Conservation (phyloP, 2,888 invertebrate genomes). For the Drosophila flavopinicola region DNA sequence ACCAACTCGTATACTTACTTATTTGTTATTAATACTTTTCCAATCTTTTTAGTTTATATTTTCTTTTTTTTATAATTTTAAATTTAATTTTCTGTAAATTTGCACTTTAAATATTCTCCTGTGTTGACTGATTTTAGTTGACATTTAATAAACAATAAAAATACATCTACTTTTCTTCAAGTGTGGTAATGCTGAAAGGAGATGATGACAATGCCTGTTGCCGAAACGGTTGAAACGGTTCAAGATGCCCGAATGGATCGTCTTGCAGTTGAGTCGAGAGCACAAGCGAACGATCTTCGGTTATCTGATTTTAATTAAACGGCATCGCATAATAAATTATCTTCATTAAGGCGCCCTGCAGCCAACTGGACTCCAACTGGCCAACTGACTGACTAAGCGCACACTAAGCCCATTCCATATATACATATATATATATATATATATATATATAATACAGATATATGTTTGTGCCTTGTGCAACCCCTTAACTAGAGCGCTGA, state of each 20-base stretch:
- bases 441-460: constrained; percentile 5
- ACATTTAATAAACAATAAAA: too few species aligned
- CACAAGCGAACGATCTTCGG: constrained; percentile 60
- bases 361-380: constrained; percentile 18
- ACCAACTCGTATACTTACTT: too few species aligned
- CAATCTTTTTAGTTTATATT: too few species aligned
- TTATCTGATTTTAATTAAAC: constrained; percentile 85
- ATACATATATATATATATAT: background rate
- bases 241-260: constrained; percentile 25
- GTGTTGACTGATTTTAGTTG: too few species aligned
- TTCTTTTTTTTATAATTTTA: too few species aligned
- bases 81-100: too few species aligned
- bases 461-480: constrained; percentile 18
- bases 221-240: constrained; percentile 31
- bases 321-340: constrained; percentile 85
- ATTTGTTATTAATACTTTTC: too few species aligned
- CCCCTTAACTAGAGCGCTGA: constrained; percentile 33
- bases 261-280: constrained; percentile 23
- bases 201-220: constrained; percentile 38
- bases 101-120: too few species aligned
- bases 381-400: constrained; percentile 41
- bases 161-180: too few species aligned
- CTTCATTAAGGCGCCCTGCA: constrained; percentile 80
- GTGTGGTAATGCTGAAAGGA: constrained; percentile 35
- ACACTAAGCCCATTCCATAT: constrained; percentile 28